These are phyloP conservation scores for Apotomis turbidana DNA, from an alignment of 2,888 invertebrate species.

Conservation along the genomic window DNA sequence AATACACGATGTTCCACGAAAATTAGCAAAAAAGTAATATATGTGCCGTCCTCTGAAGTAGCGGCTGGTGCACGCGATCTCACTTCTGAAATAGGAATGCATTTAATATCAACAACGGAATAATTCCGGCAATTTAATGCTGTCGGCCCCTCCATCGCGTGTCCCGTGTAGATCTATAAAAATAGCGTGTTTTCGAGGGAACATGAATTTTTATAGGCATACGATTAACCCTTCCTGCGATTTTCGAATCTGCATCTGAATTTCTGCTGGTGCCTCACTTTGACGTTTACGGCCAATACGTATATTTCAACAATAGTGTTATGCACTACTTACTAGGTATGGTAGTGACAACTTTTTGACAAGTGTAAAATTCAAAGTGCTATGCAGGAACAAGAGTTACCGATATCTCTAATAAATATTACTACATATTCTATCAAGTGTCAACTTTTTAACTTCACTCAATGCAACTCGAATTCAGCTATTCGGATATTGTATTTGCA, in stretches of 20 bases:
- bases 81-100: constrained; percentile 69
- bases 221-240: constrained; percentile 27
- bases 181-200: constrained; percentile 43
- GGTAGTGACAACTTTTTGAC: no score
- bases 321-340: no score
- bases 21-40: constrained; percentile 27
- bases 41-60: constrained; percentile 50
- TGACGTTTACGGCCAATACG: no score
- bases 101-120: constrained; percentile 75
- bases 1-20: constrained; percentile 5
- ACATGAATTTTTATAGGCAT: constrained; percentile 37
- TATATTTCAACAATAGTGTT: no score
- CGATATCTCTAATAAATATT: no score
- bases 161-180: constrained; percentile 62
- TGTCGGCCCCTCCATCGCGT: constrained; percentile 68
- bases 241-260: constrained; percentile 16
- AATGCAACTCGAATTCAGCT: no score
- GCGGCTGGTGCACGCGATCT: constrained; percentile 68
- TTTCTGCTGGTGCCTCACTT: no score
- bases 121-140: constrained; percentile 75
- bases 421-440: no score
- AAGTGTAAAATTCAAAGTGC: no score
- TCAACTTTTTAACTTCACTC: no score
- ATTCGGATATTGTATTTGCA: no score
- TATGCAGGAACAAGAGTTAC: no score